phyloP scores from a whole-genome alignment of 2,113 vertebrate species.

The Neotoma lepida region DNA sequence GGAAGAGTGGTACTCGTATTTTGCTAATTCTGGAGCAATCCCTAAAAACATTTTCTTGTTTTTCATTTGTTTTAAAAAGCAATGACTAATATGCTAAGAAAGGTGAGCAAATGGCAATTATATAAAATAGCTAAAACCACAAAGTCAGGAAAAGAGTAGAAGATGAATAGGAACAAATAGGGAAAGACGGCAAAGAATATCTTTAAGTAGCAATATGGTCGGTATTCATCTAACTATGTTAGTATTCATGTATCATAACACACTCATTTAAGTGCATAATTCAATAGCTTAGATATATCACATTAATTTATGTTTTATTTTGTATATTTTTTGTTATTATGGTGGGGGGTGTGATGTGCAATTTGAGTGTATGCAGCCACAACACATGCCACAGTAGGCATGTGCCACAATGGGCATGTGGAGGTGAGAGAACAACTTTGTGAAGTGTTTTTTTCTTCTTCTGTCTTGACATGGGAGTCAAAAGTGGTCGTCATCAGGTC shows the following conservation, averaged over 20 bases:
- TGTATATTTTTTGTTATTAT: not conserved
- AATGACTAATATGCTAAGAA: not conserved
- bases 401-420: too few species aligned
- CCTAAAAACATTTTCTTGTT: not conserved
- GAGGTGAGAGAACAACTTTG: not conserved
- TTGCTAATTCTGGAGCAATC: not conserved
- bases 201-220: not conserved
- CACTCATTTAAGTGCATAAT: not conserved
- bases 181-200: not conserved
- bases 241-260: not conserved
- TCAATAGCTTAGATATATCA: not conserved
- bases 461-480: not conserved
- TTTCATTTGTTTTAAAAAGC: not conserved
- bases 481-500: not conserved
- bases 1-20: not conserved
- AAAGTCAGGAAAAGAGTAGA: not conserved
- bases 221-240: not conserved
- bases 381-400: not conserved
- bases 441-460: not conserved
- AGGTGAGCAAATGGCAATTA: not conserved
- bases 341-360: not conserved
- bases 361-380: not conserved
- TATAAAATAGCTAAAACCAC: constrained; percentile 20
- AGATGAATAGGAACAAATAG: not conserved
- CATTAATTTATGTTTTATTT: not conserved